Base-by-base conservation (phyloP, 2,888 invertebrate genomes). In the Drosophila formosana region DNA sequence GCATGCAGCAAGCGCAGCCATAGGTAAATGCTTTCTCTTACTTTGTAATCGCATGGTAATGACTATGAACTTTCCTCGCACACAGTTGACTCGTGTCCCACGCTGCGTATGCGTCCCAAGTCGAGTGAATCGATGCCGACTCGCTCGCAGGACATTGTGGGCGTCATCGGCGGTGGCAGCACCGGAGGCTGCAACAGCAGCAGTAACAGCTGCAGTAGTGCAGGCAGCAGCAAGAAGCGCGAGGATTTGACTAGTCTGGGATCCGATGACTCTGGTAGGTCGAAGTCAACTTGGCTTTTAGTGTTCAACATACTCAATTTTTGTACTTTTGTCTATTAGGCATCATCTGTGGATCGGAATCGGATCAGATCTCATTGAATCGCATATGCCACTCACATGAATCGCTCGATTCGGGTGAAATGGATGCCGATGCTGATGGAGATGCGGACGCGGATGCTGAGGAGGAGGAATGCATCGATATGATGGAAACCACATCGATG, bases 351-450 rank as follows among this genome's bases (percentile, higher is more conserved):
- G 93, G 94, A 72, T 94, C 93, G 26, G 93, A 93, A 70, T 91
- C 92, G 13, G 93, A 93, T 78, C 93, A 93, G 80, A 88, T 91
- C 28, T 92, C 93, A 23, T 71, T 93, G 64, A 93, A 91, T 81
- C 92, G 92, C 65, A 92, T 92, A 32, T 90, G 92, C 13, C 94
- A 95, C 85, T 96, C 96, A 74, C 94, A 95, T 82, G 96, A 96
- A 91, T 96, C 96, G 80, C 93, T 96, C 56, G 96, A 96, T 90
- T 95, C 96, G 7, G 95, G 95, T 32, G 91, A 94, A 89, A 92
- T 92, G 86, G 94, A 95, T 90, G 93, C 94, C 69, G 95, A 95
- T 88, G 94, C 94, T 83, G 93, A 94, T 41, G 77, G 68, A 1
- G 82, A 84, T 64, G 75, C 68, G 6, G 82, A 84, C 61, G 75